Conservation (phyloP, 2,888 invertebrate species). For the Metallyticus violacea region DNA sequence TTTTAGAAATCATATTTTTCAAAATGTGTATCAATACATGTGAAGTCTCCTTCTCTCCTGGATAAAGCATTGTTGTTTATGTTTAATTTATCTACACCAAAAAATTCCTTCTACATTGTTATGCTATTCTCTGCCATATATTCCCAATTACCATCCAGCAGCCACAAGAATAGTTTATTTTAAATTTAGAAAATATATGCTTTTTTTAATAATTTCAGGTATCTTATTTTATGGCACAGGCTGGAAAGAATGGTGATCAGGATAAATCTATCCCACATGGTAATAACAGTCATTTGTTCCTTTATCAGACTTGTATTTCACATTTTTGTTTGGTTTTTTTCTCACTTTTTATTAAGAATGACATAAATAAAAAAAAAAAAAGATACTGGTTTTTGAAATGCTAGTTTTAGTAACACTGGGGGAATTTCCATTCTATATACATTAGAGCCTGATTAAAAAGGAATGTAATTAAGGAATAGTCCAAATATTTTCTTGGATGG, state of each 20-base stretch:
- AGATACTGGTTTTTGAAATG: not conserved
- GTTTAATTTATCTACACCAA: too few species aligned
- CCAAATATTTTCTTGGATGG: slow-evolving; percentile 10
- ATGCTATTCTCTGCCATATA: too few species aligned
- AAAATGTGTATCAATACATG: too few species aligned
- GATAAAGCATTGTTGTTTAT: too few species aligned
- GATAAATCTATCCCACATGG: not conserved
- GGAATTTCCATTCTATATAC: not conserved
- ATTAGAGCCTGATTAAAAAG: not conserved
- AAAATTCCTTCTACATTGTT: too few species aligned
- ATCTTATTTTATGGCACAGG: not conserved
- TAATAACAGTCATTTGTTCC: not conserved
- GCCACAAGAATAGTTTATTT: too few species aligned
- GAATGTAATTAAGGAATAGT: slow-evolving; percentile 8
- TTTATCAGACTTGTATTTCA: not conserved
- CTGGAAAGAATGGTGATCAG: too few species aligned
- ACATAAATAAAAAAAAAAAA: not conserved
- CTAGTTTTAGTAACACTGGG: not conserved
- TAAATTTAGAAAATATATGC: too few species aligned
- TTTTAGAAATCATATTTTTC: too few species aligned
- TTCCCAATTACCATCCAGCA: too few species aligned
- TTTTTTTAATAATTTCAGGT: too few species aligned
- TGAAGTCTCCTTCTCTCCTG: too few species aligned
- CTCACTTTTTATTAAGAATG: not conserved
- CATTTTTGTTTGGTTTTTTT: not conserved